Evolutionary conservation across 2,113 vertebrate species (phyloP), one percentile per base, ranked within the genome.

Genomic region (Caloenas nicobarica): DNA sequence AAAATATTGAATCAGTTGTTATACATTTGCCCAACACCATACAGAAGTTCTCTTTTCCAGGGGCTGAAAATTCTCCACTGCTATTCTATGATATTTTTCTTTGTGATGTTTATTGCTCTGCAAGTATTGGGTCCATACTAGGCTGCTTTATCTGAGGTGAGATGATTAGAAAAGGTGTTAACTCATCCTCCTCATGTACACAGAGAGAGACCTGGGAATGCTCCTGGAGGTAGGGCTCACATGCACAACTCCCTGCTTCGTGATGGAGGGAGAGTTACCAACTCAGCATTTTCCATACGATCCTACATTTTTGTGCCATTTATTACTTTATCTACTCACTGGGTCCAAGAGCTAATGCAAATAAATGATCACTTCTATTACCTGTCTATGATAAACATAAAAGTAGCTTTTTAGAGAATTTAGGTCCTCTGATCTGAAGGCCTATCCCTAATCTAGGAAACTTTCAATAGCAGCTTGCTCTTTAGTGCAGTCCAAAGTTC

Each of bases 181-280:
- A 34, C 29, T 65, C 1, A 0, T 44, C 9, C 11, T 62, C 7
- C 13, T 58, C 48, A 19, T 1, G 0, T 53, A 19, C 1, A 0
- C 31, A 50, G 42, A 72, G 15, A 58, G n/a, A 85, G 14, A 28
- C 16, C 5, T 77, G 24, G n/a, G 21, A 77, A 69, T 69, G 15
- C 8, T 71, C 5, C 16, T 25, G 9, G 26, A 7, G 6, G 23
- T 22, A 62, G 17, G 17, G 3, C 4, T 8, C 22, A 12, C 10
- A 29, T 16, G 9, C 4, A 31, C 12, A 42, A 2, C 16, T 84
- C 9, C 14, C 38, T 9, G 19, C 9, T 34, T 84, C 4, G 2
- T 8, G 53, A 22, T 38, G 31, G n/a, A 68, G 16, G 14, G 4
- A 70, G 16, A 57, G 51, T 57, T 58, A 25, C 7, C 8, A 26